Evolutionary conservation across 2,888 invertebrate species (phyloP), one percentile per base, ranked within the genome.

Genomic region (Temnothorax ravouxi): DNA sequence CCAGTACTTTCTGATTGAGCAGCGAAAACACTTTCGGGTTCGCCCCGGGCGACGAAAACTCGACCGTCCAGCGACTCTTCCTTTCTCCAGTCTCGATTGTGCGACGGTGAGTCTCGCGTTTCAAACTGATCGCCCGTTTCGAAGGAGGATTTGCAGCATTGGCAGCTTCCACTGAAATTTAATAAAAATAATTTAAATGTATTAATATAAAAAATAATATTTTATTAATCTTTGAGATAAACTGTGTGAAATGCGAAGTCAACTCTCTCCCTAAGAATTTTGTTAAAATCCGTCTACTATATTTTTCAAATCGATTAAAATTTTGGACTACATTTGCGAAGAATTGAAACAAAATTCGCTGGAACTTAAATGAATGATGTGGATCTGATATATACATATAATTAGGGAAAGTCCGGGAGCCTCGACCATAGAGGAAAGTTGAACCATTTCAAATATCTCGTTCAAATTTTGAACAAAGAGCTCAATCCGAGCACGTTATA

Each of bases 51-150:
- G 62, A 76, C 84, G 84, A 88, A 86, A 87, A 88, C 77, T 66
- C 79, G 79, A 47, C 38, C 25, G 15, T 47, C 21, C 74, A 75
- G 34, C 41, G 38, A 44, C 75, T 83, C 85, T 72, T 85, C 87
- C 87, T 88, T 88, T 88, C 87, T 87, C 87, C 83, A 34, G 71
- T 86, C 85, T 64, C 72, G 71, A 83, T 83, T 64, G 18, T 64
- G 5, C 9, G 84, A 75, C 75, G 82, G 75, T 50, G 59, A 67
- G 76, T 71, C 66, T 81, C 77, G 9, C 25, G 41, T 66, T 64
- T 77, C 62, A 29, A 11, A 50, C 54, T 8, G n/a, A 41, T 76
- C n/a, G 66, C 50, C 13, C 25, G 21, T 13, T 18, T 67, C 41
- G 38, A 44, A 44, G 18, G 38, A 25, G 18, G 34, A 50, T 61